A percentile compares a stretch with the other conserved stretches of the same genome.
Conservation (phyloP, 1,140 invertebrate genomes). For the Coelopa frigida region DNA sequence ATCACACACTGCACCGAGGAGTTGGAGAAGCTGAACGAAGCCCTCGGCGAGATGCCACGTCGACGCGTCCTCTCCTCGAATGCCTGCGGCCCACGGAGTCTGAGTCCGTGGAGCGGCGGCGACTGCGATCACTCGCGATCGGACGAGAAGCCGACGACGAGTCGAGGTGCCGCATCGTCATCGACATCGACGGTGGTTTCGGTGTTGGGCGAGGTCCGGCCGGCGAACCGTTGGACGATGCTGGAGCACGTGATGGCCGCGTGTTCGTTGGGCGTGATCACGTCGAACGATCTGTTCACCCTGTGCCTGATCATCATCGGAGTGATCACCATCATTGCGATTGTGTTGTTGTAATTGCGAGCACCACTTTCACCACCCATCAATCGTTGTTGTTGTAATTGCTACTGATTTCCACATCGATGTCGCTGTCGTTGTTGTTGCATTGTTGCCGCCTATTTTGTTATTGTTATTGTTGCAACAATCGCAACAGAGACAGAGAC, state of each 20-base stretch:
- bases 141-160: slow-evolving; percentile 25
- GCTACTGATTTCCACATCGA: not conserved
- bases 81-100: no score
- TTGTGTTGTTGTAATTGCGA: slow-evolving; percentile 33
- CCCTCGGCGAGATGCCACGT: no score
- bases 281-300: slow-evolving; percentile 54
- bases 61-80: no score
- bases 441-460: no score
- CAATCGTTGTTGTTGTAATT: not conserved
- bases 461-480: no score
- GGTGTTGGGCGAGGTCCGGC: slow-evolving; percentile 30
- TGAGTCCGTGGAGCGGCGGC: no score
- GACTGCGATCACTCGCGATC: no score
- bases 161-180: slow-evolving; percentile 22
- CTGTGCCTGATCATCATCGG: slow-evolving; percentile 61
- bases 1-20: no score
- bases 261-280: slow-evolving; percentile 40
- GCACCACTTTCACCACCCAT: no score
- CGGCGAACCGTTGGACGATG: slow-evolving; percentile 22
- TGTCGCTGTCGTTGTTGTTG: not conserved
- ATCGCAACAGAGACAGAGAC: no score
- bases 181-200: slow-evolving; percentile 13
- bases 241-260: slow-evolving; percentile 41
- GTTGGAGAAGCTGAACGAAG: no score
- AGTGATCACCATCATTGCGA: slow-evolving; percentile 59